These are phyloP conservation scores for Drymodes brunneopygia DNA, from an alignment of 2,113 vertebrate species.

Conservation along the genomic window DNA sequence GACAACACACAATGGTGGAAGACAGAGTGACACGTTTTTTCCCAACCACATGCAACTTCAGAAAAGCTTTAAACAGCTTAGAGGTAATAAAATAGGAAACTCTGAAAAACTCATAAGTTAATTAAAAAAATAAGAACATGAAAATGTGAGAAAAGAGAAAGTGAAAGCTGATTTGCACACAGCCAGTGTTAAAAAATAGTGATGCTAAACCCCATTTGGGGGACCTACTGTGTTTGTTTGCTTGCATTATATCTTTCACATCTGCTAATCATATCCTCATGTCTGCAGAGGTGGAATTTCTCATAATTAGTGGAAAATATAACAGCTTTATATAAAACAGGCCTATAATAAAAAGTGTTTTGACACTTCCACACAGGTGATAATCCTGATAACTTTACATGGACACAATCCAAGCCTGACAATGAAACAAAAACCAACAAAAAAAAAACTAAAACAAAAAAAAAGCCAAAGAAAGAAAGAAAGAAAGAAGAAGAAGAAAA, in stretches of 20 bases:
- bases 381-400: constrained; percentile 35
- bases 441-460: not conserved
- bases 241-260: not conserved
- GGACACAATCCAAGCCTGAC: constrained; percentile 11
- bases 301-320: constrained; percentile 63
- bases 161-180: not conserved
- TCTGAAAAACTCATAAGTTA: not conserved
- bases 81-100: not conserved
- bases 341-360: constrained; percentile 43
- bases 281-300: constrained; percentile 47
- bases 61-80: not conserved
- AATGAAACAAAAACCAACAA: not conserved
- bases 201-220: not conserved
- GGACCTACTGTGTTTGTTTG: not conserved
- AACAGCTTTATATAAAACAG: constrained; percentile 49
- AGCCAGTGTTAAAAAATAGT: not conserved
- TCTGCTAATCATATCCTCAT: constrained; percentile 36
- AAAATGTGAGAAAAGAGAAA: not conserved
- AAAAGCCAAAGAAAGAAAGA: not conserved
- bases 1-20: not conserved
- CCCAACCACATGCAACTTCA: accelerated
- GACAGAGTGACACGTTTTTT: not conserved
- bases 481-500: not conserved
- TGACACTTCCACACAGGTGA: constrained; percentile 45
- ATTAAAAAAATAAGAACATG: not conserved